Conservation (phyloP, 1,140 invertebrate species). For the Magallana gigas region DNA sequence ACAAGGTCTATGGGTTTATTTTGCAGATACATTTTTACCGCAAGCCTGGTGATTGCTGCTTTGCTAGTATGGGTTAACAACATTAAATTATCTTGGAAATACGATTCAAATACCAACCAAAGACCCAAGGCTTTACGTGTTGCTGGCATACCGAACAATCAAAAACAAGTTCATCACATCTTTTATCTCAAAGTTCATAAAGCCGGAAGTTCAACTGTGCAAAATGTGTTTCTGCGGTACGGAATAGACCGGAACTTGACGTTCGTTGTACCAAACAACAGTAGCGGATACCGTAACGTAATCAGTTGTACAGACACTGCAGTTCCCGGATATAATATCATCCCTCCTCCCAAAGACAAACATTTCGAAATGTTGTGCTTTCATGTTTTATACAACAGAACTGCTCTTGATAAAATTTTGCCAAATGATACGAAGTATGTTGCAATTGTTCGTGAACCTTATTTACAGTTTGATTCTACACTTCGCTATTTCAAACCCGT, state of each 20-base stretch:
- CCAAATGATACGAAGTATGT: slow-evolving; percentile 59
- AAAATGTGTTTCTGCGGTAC: slow-evolving; percentile 80
- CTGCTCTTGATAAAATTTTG: slow-evolving; percentile 54
- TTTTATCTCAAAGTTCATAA: slow-evolving; percentile 74
- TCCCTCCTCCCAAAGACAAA: slow-evolving; percentile 56
- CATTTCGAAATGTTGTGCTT: slow-evolving; percentile 59
- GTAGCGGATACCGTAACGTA: slow-evolving; percentile 52
- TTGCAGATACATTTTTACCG: too few species aligned
- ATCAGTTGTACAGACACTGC: slow-evolving; percentile 45
- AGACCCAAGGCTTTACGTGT: too few species aligned
- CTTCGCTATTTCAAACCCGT: slow-evolving; percentile 56
- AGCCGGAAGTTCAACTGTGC: slow-evolving; percentile 79
- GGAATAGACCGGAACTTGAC: slow-evolving; percentile 74
- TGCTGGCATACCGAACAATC: too few species aligned
- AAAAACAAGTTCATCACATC: slow-evolving; percentile 34
- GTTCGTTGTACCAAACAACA: slow-evolving; percentile 24
- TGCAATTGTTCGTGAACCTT: slow-evolving; percentile 63
- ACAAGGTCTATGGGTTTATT: too few species aligned
- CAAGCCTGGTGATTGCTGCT: too few species aligned
- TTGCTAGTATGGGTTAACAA: too few species aligned
- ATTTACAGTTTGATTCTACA: slow-evolving; percentile 56
- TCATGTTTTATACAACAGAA: slow-evolving; percentile 61
- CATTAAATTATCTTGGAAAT: too few species aligned
- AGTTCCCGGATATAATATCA: slow-evolving; percentile 43
- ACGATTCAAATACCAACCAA: too few species aligned